Percentiles rank a stretch among this genome's conserved stretches.
These are phyloP conservation scores for Macrotrachela quadricornifera DNA, from an alignment of 1,140 invertebrate genomes.

Conservation along the genomic window DNA sequence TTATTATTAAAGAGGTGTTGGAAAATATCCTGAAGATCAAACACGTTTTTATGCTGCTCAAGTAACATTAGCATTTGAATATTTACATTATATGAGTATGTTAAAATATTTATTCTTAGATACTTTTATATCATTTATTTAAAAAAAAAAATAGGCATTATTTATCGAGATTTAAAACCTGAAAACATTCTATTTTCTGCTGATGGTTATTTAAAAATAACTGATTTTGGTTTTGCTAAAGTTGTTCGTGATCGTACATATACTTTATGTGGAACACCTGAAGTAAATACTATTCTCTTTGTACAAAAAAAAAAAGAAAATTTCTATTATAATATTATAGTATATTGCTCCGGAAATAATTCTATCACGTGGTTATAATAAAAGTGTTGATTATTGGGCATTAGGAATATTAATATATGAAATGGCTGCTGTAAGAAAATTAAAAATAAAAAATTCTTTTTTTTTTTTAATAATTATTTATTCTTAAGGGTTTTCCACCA, in stretches of 20 bases:
- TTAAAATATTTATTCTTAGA: conserved; percentile 14
- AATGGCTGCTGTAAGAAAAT: conserved; percentile 51
- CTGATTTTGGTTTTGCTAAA: conserved; percentile 17
- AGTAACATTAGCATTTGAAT: conserved; percentile 75
- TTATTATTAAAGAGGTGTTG: too few relatives aligned
- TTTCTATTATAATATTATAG: too few relatives aligned
- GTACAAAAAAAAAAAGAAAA: too few relatives aligned
- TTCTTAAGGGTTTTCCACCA: conserved; percentile 35
- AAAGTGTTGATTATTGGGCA: conserved; percentile 92
- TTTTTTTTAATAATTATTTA: background rate
- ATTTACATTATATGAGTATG: conserved; percentile 50
- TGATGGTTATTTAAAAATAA: conserved; percentile 10
- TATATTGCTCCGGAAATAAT: conserved; percentile 50
- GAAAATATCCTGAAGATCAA: conserved; percentile 50
- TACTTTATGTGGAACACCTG: conserved; percentile 16
- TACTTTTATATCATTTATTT: conserved; percentile 16
- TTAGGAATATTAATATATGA: conserved; percentile 81
- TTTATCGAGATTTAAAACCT: conserved; percentile 12
- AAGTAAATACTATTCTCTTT: background rate
- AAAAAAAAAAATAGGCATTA: too few relatives aligned
- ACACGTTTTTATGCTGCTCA: conserved; percentile 81
- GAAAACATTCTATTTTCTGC: conserved; percentile 10
- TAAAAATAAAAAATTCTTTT: conserved; percentile 41
- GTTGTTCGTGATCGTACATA: conserved; percentile 12
- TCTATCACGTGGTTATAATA: conserved; percentile 84